Base-by-base conservation (phyloP, 2,113 vertebrate species). In the Oncorhynchus masou region DNA sequence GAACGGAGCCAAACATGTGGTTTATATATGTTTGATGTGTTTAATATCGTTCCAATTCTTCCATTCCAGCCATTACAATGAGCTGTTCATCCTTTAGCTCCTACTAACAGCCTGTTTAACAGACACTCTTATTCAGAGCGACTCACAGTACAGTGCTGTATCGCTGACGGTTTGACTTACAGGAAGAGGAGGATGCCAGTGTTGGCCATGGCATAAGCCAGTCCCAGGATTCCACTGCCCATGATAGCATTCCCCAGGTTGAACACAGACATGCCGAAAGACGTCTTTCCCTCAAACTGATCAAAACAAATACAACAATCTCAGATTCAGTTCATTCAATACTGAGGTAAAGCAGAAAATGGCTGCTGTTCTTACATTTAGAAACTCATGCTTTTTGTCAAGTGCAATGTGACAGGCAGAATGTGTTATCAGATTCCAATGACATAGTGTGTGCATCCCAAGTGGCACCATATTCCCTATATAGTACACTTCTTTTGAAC, bases 201-300 rank as follows among this genome's bases (percentile, higher is more conserved):
- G 87, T 99, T 99, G 81, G 98, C 97, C 98, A 99, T 99, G 85
- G 97, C 97, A 1, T 97, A 99, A 22, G 97, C 96, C 81, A 99
- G 92, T 65, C 97, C 97, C 87, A 99, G 93, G 89, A 99, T 99
- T 68, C 97, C 98, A 3, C 98, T 99, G 87, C 97, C 98, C 98
- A 99, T 99, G 82, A 99, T 99, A 76, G 98, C 98, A 1, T 99
- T 99, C 79, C 97, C 97, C 82, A 99, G 93, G 90, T 99, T 99
- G 92, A 99, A 99, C 81, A 99, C 95, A 0, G 98, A 99, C 97
- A 99, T 98, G 70, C 97, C 97, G 0, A 99, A 97, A 0, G 97
- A 99, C 0, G 97, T 98, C 88, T 99, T 99, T 81, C 98, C 98
- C 90, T 99, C 97, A 8, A 99, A 99, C 98, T 99, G 89, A 71